Evolutionary conservation across 2,888 invertebrate genomes (phyloP).

Genomic region (Neelides folsomi): DNA sequence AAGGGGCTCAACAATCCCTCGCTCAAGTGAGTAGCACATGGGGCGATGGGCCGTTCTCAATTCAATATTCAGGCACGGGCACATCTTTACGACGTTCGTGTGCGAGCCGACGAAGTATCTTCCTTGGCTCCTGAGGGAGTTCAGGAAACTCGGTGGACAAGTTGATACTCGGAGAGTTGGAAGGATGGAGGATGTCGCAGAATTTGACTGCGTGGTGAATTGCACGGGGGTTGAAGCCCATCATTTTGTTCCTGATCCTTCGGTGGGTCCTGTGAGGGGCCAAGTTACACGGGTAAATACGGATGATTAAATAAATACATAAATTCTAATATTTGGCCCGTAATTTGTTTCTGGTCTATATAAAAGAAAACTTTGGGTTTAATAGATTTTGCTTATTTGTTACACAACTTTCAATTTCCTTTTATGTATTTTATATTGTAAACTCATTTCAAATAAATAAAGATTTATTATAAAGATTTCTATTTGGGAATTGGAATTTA

Average conservation of each 20-base stretch:
- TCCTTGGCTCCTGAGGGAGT: constrained; percentile 52
- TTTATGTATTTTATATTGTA: too few relatives aligned
- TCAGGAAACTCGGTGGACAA: constrained; percentile 48
- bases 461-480: too few relatives aligned
- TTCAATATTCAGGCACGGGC: constrained; percentile 39
- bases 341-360: too few relatives aligned
- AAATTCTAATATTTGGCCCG: too few relatives aligned
- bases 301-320: too few relatives aligned
- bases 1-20: constrained; percentile 14
- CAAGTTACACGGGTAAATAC: constrained; percentile 53
- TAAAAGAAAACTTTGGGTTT: not conserved
- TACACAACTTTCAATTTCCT: not conserved
- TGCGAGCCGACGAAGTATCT: constrained; percentile 53
- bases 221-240: constrained; percentile 60
- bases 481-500: too few relatives aligned
- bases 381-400: not conserved
- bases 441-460: too few relatives aligned
- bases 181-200: constrained; percentile 42
- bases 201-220: constrained; percentile 60
- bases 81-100: constrained; percentile 52
- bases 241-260: constrained; percentile 48
- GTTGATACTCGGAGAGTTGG: constrained; percentile 43
- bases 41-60: not conserved
- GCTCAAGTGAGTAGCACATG: constrained; percentile 17
- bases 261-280: constrained; percentile 54